Conservation (phyloP, 2,113 vertebrate genomes). For the Thunnus thynnus region DNA sequence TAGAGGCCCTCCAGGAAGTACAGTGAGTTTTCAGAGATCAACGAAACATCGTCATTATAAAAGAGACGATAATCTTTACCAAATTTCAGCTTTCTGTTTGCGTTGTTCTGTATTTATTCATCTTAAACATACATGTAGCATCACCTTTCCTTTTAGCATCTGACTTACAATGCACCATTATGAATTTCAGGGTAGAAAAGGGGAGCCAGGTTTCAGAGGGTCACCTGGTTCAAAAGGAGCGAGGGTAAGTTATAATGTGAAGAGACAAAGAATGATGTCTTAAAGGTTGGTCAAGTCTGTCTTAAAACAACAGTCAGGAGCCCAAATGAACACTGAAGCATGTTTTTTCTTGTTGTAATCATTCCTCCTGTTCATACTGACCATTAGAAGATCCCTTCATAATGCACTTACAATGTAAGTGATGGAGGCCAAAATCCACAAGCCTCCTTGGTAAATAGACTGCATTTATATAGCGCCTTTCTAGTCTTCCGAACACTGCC, state of each 20-base stretch:
- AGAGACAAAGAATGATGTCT: background rate
- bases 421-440: no score
- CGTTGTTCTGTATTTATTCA: background rate
- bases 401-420: no score
- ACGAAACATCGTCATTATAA: background rate
- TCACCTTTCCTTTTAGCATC: background rate
- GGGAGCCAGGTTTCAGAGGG: slow-evolving; percentile 77
- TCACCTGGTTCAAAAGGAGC: slow-evolving; percentile 70
- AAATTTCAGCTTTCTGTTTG: background rate
- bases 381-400: no score
- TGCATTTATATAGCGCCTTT: no score
- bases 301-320: no score
- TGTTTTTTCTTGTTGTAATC: no score
- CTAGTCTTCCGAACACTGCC: no score
- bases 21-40: slow-evolving; percentile 81
- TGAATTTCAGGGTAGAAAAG: slow-evolving; percentile 78
- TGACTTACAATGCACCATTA: background rate
- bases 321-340: no score
- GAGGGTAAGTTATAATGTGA: slow-evolving; percentile 62
- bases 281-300: no score
- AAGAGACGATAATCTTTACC: background rate
- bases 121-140: background rate
- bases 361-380: no score
- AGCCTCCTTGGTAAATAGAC: no score
- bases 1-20: slow-evolving; percentile 83